These are phyloP conservation scores for Diplodus sargus DNA, from an alignment of 2,797 vertebrate species.

Conservation along the genomic window DNA sequence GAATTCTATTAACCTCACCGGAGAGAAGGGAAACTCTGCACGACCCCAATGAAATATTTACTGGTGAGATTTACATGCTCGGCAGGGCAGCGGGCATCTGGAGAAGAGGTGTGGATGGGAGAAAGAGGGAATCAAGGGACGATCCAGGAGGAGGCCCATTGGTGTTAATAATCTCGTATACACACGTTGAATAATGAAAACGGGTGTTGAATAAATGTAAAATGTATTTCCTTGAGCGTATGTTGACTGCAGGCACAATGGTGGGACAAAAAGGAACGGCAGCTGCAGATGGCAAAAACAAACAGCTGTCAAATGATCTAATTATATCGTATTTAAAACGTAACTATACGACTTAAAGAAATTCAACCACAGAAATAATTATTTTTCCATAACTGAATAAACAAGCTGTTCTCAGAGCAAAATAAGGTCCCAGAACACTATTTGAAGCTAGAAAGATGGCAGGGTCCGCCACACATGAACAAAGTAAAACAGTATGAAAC, in stretches of 20 bases:
- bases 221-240: constrained; percentile 3
- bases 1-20: constrained; percentile 74
- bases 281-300: constrained; percentile 3
- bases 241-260: background rate
- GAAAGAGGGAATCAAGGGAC: constrained; percentile 13
- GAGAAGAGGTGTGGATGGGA: constrained; percentile 23
- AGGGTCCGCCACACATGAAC: too few relatives aligned
- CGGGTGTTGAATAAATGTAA: constrained; percentile 23
- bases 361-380: too few relatives aligned
- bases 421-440: too few relatives aligned
- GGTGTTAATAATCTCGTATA: constrained; percentile 50
- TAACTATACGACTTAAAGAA: background rate
- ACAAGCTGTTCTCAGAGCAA: too few relatives aligned
- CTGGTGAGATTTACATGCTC: constrained; percentile 72
- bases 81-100: constrained; percentile 34
- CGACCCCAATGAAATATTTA: constrained; percentile 78
- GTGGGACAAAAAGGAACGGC: background rate
- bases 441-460: too few relatives aligned
- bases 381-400: too few relatives aligned
- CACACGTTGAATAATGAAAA: constrained; percentile 47
- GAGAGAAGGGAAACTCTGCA: constrained; percentile 31
- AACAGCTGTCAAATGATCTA: background rate
- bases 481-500: too few relatives aligned
- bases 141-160: constrained; percentile 27
- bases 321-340: background rate